A percentile compares a stretch with the other conserved stretches of the same genome.
Conservation (phyloP, 1,140 invertebrate species). For the Adoxophyes honmai region DNA sequence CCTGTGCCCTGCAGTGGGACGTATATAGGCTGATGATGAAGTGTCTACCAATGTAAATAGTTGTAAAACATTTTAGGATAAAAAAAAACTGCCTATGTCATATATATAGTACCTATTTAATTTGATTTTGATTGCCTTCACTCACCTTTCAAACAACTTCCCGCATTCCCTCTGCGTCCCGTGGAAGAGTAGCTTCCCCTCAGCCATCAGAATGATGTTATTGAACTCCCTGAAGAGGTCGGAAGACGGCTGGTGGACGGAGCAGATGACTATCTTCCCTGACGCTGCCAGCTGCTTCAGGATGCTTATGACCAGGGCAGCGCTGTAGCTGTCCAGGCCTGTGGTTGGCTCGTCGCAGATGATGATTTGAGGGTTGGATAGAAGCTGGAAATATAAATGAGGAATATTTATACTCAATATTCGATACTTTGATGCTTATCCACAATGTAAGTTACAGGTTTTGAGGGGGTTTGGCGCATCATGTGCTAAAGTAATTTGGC, state of each 20-base stretch:
- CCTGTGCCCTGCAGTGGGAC: too few species aligned
- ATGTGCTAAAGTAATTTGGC: too few species aligned
- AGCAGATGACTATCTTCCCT: slow-evolving; percentile 88
- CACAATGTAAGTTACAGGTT: too few species aligned
- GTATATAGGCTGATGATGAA: too few species aligned
- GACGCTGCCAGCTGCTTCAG: slow-evolving; percentile 79
- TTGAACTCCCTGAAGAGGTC: slow-evolving; percentile 89
- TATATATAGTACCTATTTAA: too few species aligned
- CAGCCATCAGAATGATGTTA: slow-evolving; percentile 85
- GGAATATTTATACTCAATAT: not conserved
- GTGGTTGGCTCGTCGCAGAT: slow-evolving; percentile 92
- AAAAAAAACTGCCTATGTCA: too few species aligned
- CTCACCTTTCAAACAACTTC: slow-evolving; percentile 80
- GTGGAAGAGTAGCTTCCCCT: slow-evolving; percentile 89
- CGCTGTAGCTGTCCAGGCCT: slow-evolving; percentile 89
- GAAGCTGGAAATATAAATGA: slow-evolving; percentile 69
- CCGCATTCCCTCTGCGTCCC: slow-evolving; percentile 80
- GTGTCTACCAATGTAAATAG: too few species aligned
- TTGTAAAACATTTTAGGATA: too few species aligned
- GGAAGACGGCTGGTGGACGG: slow-evolving; percentile 92
- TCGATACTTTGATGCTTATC: too few species aligned
- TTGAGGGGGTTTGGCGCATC: too few species aligned
- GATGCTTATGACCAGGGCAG: slow-evolving; percentile 83
- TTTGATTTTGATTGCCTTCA: too few species aligned
- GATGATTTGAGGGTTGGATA: slow-evolving; percentile 85